Evolutionary conservation across 2,888 invertebrate species (phyloP), one percentile per base, ranked within the genome.

Genomic region (Acleris sparsana): DNA sequence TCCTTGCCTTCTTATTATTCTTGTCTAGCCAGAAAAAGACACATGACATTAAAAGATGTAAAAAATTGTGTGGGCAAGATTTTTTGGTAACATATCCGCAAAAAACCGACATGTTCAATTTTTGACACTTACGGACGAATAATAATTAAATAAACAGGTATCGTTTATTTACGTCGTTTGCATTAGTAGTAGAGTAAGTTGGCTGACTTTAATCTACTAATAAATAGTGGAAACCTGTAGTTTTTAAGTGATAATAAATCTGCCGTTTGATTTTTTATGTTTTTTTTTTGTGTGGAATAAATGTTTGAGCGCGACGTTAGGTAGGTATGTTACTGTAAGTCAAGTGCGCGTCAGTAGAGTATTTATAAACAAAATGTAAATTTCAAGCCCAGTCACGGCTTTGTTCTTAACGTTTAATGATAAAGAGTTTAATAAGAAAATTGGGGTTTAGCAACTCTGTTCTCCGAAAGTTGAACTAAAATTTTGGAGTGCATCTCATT

Each of bases 141-240:
- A 20, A 22, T 49, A 39, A 16, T 53, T 11, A 17, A 33, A 53
- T 53, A 49, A 59, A n/a, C n/a, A n/a, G n/a, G 25, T 13, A n/a
- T 20, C n/a, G 20, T 49, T 71, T 69, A 63, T 62, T 56, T 43
- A 17, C 49, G 16, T 48, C 62, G 61, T 68, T 70, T 63, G 44
- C 48, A 60, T 62, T 60, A 69, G 20, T 62, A 56, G 60, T 48
- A 11, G 44, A 52, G 62, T 68, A 43, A 51, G 55, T 56, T 67
- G 53, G 16, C 55, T n/a, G 44, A 44, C 57, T 66, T 59, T 49
- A 59, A 43, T 33, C 43, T 56, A 29, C 56, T 33, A 56, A 61
- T 66, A 57, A 65, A 61, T 61, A 43, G 58, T 33, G 13, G 25
- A 62, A 67, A 67, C 62, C 62, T 53, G 67, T 62, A 67, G 62